Conservation (phyloP, 2,888 invertebrate genomes). For the Keiferia lycopersicella region DNA sequence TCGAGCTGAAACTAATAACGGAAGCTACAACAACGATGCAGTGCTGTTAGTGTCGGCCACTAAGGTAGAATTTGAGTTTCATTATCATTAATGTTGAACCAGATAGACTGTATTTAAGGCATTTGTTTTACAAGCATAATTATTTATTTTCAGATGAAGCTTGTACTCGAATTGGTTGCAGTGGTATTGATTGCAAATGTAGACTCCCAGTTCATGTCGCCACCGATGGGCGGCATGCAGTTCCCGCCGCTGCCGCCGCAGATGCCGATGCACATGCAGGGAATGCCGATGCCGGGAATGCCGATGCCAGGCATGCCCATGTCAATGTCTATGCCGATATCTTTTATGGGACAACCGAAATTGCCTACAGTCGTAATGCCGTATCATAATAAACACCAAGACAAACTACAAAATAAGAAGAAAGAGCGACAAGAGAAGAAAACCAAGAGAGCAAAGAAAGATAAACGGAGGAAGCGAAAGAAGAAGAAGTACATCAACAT, state of each 20-base stretch:
- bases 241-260: slow-evolving; percentile 36
- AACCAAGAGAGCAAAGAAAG: slow-evolving; percentile 34
- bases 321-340: slow-evolving; percentile 36
- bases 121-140: neutral
- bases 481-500: slow-evolving; percentile 34
- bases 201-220: slow-evolving; percentile 14
- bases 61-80: neutral
- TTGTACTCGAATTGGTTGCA: neutral
- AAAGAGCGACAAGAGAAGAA: slow-evolving; percentile 34
- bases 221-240: slow-evolving; percentile 31
- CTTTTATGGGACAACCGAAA: slow-evolving; percentile 40
- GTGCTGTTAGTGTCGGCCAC: neutral
- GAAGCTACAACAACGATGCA: slow-evolving; percentile 6
- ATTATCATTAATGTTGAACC: no score
- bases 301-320: slow-evolving; percentile 28
- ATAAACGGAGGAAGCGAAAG: slow-evolving; percentile 35
- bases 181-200: slow-evolving; percentile 3
- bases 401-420: slow-evolving; percentile 34
- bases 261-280: slow-evolving; percentile 32
- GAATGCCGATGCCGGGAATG: slow-evolving; percentile 29
- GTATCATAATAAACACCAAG: slow-evolving; percentile 51
- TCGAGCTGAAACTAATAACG: slow-evolving; percentile 1
- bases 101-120: neutral
- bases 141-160: slow-evolving; percentile 10
- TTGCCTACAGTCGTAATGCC: slow-evolving; percentile 67